Base-by-base conservation (phyloP, 2,888 invertebrate genomes). In the Seladonia tumulorum region DNA sequence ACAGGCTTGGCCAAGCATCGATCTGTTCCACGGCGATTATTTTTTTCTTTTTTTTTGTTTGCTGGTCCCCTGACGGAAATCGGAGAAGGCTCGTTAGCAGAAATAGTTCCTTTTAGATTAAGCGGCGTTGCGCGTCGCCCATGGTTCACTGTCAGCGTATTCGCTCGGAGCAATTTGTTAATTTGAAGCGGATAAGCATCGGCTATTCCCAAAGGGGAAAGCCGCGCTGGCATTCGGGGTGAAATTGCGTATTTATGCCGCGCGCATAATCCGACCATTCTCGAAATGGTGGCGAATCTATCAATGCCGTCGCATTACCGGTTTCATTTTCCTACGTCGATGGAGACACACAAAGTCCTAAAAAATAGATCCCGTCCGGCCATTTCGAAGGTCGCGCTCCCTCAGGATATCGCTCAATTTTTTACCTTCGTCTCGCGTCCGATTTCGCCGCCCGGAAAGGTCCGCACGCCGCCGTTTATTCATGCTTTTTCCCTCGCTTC, bases 211-310 rank as follows among this genome's bases (percentile, higher is more conserved):
- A 81, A 86, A 86, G 88, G 89, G 88, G 77, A 79, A 70, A 81
- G 81, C 81, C 76, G 86, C 18, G 72, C 60, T 63, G 82, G 91
- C 82, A 93, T 92, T 92, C 88, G 90, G 86, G 87, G 87, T 91
- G 90, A 94, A 94, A 95, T 94, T 93, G 94, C 93, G 93, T 94
- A 94, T 94, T 94, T 95, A 95, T 95, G 92, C 94, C 90, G 87
- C 91, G 87, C 91, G 94, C 94, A 95, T 95, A 95, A 95, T 95
- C 92, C 92, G 82, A 88, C 93, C 93, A 95, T 95, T 91, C 94
- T 91, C 91, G 87, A 90, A 94, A 94, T 93, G 93, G 93, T 90
- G 88, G 90, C 87, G 91, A 93, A 94, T 94, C 94, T 92, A 93
- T 94, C 94, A 94, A 94, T 94, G 94, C 94, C 93, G 89, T 88